Conservation (phyloP, 2,113 vertebrate species). For the Brevimyrus niger region DNA sequence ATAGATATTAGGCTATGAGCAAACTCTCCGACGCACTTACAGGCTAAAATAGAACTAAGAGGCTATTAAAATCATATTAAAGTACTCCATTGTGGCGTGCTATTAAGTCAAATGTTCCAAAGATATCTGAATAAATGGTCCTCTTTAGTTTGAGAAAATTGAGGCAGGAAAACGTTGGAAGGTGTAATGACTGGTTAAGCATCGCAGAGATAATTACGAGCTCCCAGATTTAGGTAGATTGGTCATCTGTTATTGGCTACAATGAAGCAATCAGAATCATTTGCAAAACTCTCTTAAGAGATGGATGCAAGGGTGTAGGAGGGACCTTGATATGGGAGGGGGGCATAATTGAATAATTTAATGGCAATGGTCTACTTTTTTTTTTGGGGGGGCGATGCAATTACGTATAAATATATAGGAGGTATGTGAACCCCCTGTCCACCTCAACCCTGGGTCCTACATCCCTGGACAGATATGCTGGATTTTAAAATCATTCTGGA, state of each 20-base stretch:
- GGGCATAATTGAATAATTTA: background rate
- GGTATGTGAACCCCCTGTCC: background rate
- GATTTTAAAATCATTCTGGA: background rate
- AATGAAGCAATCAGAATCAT: background rate
- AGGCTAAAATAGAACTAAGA: constrained; percentile 19
- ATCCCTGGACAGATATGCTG: background rate
- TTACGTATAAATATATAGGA: background rate
- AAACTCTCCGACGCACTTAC: background rate
- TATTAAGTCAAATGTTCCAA: constrained; percentile 21
- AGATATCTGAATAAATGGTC: constrained; percentile 13
- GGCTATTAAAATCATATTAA: constrained; percentile 25
- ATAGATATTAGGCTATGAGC: constrained; percentile 9
- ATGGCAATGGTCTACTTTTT: background rate
- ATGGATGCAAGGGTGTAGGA: background rate
- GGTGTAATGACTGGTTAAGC: background rate
- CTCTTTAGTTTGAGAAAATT: constrained; percentile 16
- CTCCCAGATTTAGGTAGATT: background rate
- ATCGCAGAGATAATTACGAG: background rate
- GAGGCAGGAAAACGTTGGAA: background rate
- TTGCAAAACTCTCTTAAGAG: background rate
- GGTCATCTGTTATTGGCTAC: background rate
- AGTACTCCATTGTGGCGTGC: constrained; percentile 18
- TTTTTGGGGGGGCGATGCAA: background rate
- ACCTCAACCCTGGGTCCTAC: background rate
- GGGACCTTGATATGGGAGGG: background rate